These are phyloP conservation scores for Allacma fusca DNA, from an alignment of 2,888 invertebrate genomes.

Conservation along the genomic window DNA sequence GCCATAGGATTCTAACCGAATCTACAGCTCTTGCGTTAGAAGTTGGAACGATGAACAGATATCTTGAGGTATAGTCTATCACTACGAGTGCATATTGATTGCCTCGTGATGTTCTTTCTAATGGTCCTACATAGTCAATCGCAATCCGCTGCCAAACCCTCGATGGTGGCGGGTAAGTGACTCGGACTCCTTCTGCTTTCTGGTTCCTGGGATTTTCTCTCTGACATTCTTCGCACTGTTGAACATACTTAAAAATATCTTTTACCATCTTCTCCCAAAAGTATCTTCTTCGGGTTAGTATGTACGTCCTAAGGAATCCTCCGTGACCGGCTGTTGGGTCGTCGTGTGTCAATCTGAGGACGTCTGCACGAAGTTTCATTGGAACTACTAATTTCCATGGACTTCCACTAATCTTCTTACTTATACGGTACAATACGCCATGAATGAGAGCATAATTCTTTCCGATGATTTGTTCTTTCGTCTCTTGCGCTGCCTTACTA, in stretches of 20 bases:
- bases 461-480: background rate
- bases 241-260: background rate
- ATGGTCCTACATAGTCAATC: too few relatives aligned
- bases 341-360: background rate
- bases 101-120: too few relatives aligned
- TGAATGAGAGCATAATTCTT: background rate
- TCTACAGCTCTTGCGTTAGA: background rate
- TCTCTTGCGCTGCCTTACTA: too few relatives aligned
- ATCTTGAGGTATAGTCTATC: too few relatives aligned
- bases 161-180: background rate
- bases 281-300: background rate
- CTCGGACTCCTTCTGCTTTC: background rate
- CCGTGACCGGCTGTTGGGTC: slow-evolving; percentile 6
- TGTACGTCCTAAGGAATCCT: slow-evolving; percentile 1
- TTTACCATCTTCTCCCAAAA: background rate
- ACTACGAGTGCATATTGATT: too few relatives aligned
- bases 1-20: background rate
- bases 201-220: background rate
- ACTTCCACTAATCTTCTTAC: background rate
- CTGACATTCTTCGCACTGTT: background rate
- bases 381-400: slow-evolving; percentile 26
- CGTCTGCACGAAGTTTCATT: background rate
- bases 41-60: background rate
- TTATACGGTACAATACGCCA: slow-evolving; percentile 11
- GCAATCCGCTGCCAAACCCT: background rate